Percentiles rank a stretch among this genome's conserved stretches.
Conservation (phyloP, 2,797 vertebrate genomes). For the Syngnathus acus region DNA sequence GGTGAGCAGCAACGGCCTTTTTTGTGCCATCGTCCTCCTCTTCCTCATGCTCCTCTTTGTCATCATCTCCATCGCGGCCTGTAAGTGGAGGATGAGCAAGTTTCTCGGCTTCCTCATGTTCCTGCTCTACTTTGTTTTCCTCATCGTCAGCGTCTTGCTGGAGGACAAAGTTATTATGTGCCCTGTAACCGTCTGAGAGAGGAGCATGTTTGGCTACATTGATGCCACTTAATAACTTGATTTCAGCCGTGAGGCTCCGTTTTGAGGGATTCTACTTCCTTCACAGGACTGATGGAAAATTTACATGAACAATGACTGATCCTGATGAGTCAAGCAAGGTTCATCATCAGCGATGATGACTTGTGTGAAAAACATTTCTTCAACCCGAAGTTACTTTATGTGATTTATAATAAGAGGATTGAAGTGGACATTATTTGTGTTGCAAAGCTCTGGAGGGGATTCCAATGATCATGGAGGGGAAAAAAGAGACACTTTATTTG, state of each 20-base stretch:
- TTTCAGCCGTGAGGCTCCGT: slow-evolving; percentile 1
- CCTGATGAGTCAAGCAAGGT: neutral
- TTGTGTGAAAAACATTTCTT: neutral
- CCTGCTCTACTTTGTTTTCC: slow-evolving; percentile 90
- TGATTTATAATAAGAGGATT: neutral
- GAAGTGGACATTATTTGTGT: slow-evolving; percentile 11
- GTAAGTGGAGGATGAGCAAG: slow-evolving; percentile 98
- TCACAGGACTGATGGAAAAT: slow-evolving; percentile 2
- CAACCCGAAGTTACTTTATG: slow-evolving; percentile 1
- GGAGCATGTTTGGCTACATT: neutral
- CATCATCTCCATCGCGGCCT: slow-evolving; percentile 88
- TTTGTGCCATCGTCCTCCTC: slow-evolving; percentile 96
- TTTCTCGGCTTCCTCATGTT: slow-evolving; percentile 88
- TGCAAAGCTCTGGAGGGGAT: slow-evolving; percentile 14
- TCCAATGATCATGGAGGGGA: neutral
- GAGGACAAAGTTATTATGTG: slow-evolving; percentile 88
- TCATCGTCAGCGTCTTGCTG: slow-evolving; percentile 89
- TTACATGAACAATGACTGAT: neutral
- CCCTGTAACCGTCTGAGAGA: slow-evolving; percentile 79
- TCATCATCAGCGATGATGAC: slow-evolving; percentile 7
- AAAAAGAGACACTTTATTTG: neutral
- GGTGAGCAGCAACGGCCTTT: slow-evolving; percentile 96
- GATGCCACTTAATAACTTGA: neutral
- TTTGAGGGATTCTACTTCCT: slow-evolving; percentile 17
- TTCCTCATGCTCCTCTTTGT: slow-evolving; percentile 99